A percentile compares a stretch with the other conserved stretches of the same genome.
These are phyloP conservation scores for Pygoscelis antarcticus DNA, from an alignment of 2,113 vertebrate genomes.

Conservation along the genomic window DNA sequence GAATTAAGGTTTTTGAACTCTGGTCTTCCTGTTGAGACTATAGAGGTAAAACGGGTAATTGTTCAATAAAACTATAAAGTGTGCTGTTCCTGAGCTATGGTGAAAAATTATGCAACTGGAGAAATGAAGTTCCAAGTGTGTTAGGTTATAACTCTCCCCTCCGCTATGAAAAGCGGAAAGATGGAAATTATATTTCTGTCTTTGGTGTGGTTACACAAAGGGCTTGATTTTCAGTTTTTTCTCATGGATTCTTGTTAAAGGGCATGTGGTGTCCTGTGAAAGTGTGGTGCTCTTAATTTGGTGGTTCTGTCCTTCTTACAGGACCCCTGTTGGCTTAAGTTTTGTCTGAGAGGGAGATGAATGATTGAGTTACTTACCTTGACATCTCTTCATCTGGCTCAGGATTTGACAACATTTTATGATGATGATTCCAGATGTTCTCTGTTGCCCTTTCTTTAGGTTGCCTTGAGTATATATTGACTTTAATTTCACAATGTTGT, in stretches of 20 bases:
- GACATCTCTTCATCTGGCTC: not conserved
- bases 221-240: not conserved
- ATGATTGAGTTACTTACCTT: not conserved
- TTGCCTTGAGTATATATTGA: not conserved
- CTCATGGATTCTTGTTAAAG: not conserved
- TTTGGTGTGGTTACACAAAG: not conserved
- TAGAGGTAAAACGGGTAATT: not conserved
- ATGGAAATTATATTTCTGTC: not conserved
- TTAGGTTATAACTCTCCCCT: not conserved
- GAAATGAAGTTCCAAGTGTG: not conserved
- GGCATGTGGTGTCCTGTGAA: not conserved
- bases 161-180: not conserved
- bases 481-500: not conserved
- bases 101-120: not conserved
- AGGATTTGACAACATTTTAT: not conserved
- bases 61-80: not conserved
- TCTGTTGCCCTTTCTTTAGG: not conserved
- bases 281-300: not conserved
- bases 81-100: not conserved
- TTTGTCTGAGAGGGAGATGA: not conserved
- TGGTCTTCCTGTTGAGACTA: not conserved
- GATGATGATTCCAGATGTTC: not conserved
- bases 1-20: not conserved
- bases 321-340: not conserved
- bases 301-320: not conserved